Evolutionary conservation across 2,888 invertebrate genomes (phyloP).

Genomic region (Xylota sylvarum): DNA sequence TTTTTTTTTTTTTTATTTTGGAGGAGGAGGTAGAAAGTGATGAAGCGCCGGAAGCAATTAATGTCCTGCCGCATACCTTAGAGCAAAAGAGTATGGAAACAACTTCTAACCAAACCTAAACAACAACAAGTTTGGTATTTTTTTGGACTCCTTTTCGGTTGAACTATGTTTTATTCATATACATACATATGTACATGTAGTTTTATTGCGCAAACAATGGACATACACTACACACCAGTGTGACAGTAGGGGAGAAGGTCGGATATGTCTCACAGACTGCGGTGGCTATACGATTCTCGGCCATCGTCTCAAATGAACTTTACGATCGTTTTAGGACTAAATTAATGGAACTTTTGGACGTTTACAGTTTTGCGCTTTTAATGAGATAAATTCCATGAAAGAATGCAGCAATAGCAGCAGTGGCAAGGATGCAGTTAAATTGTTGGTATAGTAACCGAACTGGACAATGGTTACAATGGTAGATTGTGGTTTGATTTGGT

Average conservation of each 20-base stretch:
- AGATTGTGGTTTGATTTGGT: conserved; percentile 35
- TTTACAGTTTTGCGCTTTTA: conserved; percentile 64
- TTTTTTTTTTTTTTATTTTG: not conserved
- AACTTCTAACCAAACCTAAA: not conserved
- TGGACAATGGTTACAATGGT: conserved; percentile 11
- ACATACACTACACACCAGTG: not conserved
- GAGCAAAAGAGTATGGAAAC: conserved; percentile 12
- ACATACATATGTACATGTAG: not conserved
- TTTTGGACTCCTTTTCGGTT: not conserved
- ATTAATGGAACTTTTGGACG: conserved; percentile 47
- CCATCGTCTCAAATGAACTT: conserved; percentile 49
- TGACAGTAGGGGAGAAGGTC: not conserved
- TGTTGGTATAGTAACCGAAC: conserved; percentile 12
- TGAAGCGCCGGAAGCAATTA: conserved; percentile 35
- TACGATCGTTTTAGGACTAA: conserved; percentile 50
- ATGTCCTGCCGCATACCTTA: conserved; percentile 38
- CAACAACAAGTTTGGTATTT: not conserved
- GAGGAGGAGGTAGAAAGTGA: conserved; percentile 7
- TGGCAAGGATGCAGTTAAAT: conserved; percentile 18
- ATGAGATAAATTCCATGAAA: conserved; percentile 59
- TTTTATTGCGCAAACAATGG: conserved; percentile 3
- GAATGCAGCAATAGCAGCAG: conserved; percentile 33
- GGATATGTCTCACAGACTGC: not conserved
- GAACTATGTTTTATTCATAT: not conserved
- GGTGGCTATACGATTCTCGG: not conserved